Percentiles rank a stretch among this genome's conserved stretches.
Evolutionary conservation across 1,140 invertebrate genomes (phyloP).

Genomic region (Heliconius melpomene): DNA sequence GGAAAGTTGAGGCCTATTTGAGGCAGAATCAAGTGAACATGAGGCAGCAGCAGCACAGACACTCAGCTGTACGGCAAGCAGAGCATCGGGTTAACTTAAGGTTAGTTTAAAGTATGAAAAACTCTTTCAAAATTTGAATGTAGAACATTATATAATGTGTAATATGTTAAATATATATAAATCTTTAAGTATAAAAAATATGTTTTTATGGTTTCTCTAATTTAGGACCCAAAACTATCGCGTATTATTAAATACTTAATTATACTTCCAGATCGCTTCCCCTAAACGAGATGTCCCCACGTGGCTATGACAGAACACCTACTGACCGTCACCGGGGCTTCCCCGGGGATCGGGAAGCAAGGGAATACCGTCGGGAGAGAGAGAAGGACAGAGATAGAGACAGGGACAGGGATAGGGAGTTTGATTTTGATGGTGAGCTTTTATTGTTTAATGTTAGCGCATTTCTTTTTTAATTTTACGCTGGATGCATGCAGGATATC

Average conservation of each 20-base stretch:
- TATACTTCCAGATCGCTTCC: conserved; percentile 73
- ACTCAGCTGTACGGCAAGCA: conserved; percentile 73
- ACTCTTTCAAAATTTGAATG: too few species aligned
- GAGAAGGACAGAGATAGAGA: conserved; percentile 62
- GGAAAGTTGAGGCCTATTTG: conserved; percentile 76
- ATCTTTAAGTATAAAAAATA: too few species aligned
- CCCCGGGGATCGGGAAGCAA: conserved; percentile 55
- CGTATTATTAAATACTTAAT: not conserved
- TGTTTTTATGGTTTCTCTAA: too few species aligned
- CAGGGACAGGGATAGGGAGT: conserved; percentile 49
- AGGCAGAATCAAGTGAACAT: conserved; percentile 77
- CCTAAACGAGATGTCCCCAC: conserved; percentile 65
- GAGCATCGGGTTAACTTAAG: conserved; percentile 78
- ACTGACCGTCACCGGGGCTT: conserved; percentile 67
- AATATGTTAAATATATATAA: too few species aligned
- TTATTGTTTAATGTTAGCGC: not conserved
- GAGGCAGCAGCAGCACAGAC: conserved; percentile 71
- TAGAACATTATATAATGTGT: too few species aligned
- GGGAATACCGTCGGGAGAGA: conserved; percentile 63
- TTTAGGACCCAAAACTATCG: too few species aligned
- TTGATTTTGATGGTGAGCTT: conserved; percentile 63
- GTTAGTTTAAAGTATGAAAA: conserved; percentile 37
- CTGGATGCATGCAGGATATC: too few species aligned
- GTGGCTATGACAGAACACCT: conserved; percentile 71
- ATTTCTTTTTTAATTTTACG: too few species aligned